Evolutionary conservation across 2,113 vertebrate species (phyloP), one percentile per base, ranked within the genome.

Genomic region (Ailuropoda melanoleuca): DNA sequence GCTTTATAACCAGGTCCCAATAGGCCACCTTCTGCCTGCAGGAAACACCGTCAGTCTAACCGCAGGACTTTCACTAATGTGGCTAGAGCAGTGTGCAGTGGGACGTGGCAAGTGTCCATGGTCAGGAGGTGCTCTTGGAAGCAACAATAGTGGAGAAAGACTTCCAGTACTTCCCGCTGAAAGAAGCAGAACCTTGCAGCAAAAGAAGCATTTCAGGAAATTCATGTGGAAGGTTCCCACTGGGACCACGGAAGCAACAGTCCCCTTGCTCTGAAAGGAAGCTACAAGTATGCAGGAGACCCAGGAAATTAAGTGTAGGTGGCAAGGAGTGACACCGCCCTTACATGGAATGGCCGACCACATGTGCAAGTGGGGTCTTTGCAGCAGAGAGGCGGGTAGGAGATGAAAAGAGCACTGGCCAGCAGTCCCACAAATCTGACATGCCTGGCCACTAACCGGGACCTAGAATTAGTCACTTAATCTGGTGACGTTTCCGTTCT

Each of bases 381-480:
- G 62, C 39, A 48, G 17, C 29, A 90, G 72, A 84, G 39, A 37
- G 18, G 50, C 24, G 19, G 29, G 34, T 4, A 72, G 55, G n/a
- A 48, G n/a, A 31, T 5, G 31, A 4, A 31, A 88, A 55, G 68
- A 29, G 26, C 14, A 21, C 19, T 60, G 19, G 26, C 81, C 66
- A 70, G 24, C 58, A 53, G 86, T 78, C 19, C 14, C 0, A 0
- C 9, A 34, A 43, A n/a, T 39, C 64, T 58, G 26, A 43, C 4
- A 8, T 10, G 34, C 15, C 0, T 1, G n/a, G 29, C 21, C n/a
- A 62, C 72, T 58, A 48, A 50, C 43, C 60, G 26, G 18, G 0
- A 24, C 0, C 5, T 31, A 15, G n/a, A 24, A n/a, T 13, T 8
- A 37, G 48, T 39, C 0, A 0, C 3, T 43, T 72, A 13, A 18